Conservation (phyloP, 1,140 invertebrate species). For the Aphidius ervi region DNA sequence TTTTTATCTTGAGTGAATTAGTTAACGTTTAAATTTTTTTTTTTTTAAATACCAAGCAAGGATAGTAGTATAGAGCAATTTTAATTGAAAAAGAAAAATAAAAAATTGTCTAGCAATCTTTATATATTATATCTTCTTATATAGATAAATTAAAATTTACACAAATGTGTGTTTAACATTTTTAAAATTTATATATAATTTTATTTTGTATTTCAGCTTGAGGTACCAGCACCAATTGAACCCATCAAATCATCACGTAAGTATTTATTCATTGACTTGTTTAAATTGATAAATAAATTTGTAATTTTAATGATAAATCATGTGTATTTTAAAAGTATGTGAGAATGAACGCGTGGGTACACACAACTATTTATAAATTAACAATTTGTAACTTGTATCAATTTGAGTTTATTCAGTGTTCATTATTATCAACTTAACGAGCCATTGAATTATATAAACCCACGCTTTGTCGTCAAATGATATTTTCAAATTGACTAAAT, state of each 20-base stretch:
- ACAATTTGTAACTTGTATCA: slow-evolving; percentile 24
- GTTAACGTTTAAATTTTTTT: slow-evolving; percentile 13
- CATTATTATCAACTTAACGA: slow-evolving; percentile 20
- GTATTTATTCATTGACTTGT: slow-evolving; percentile 2
- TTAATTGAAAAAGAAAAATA: slow-evolving; percentile 14
- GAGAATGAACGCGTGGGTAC: slow-evolving; percentile 14
- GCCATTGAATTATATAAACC: slow-evolving; percentile 12
- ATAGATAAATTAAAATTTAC: neutral
- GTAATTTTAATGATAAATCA: neutral
- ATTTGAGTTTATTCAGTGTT: neutral
- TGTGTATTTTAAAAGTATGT: neutral
- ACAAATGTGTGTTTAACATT: too few species aligned
- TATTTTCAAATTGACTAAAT: neutral
- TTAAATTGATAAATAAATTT: neutral
- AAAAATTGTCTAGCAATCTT: slow-evolving; percentile 3
- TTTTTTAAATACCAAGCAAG: too few species aligned
- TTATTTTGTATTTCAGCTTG: slow-evolving; percentile 40
- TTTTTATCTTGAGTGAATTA: slow-evolving; percentile 10
- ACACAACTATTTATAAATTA: slow-evolving; percentile 37
- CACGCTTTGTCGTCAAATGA: slow-evolving; percentile 12
- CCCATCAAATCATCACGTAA: slow-evolving; percentile 33
- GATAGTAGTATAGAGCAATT: neutral
- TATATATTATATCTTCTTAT: neutral
- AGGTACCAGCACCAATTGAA: slow-evolving; percentile 31
- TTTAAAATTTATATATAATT: neutral